Percentiles rank a stretch among this genome's conserved stretches.
These are phyloP conservation scores for Hypsibius dujardini DNA, from an alignment of 1,140 invertebrate species.

Conservation along the genomic window DNA sequence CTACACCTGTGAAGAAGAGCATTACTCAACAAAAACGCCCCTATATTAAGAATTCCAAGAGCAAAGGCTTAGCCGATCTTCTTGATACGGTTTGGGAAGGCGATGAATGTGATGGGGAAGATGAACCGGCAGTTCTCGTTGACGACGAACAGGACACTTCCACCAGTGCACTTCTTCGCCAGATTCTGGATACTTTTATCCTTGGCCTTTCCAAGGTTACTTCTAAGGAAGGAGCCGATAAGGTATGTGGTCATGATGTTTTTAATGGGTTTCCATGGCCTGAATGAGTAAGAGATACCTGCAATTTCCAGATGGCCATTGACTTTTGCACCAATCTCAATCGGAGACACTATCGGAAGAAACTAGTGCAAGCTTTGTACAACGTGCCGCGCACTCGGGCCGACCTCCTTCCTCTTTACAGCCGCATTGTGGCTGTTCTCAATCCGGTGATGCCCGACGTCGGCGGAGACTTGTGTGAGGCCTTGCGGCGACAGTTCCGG, in stretches of 20 bases:
- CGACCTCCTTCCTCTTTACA: constrained; percentile 87
- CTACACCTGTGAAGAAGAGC: too few relatives aligned
- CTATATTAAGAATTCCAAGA: neutral
- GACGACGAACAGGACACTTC: constrained; percentile 24
- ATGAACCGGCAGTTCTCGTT: constrained; percentile 28
- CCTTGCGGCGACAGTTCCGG: constrained; percentile 40
- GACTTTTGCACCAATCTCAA: constrained; percentile 87
- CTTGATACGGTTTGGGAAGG: constrained; percentile 20
- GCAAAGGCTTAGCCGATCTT: neutral
- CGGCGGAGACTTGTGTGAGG: constrained; percentile 55
- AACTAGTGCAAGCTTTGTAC: constrained; percentile 50
- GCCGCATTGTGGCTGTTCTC: constrained; percentile 75
- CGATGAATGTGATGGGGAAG: constrained; percentile 32
- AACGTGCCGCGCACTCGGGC: constrained; percentile 50
- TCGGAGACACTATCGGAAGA: constrained; percentile 79
- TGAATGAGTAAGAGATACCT: neutral
- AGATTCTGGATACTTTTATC: constrained; percentile 60
- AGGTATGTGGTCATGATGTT: constrained; percentile 32
- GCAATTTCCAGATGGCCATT: constrained; percentile 48
- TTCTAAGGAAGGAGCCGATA: constrained; percentile 88
- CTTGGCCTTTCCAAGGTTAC: constrained; percentile 77
- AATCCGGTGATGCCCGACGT: constrained; percentile 64
- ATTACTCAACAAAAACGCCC: too few relatives aligned
- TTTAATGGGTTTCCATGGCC: neutral
- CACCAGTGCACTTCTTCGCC: constrained; percentile 28